Percentiles rank a stretch among this genome's conserved stretches.
These are phyloP conservation scores for Plebejus melissa DNA, from an alignment of 2,888 invertebrate species.

Conservation along the genomic window DNA sequence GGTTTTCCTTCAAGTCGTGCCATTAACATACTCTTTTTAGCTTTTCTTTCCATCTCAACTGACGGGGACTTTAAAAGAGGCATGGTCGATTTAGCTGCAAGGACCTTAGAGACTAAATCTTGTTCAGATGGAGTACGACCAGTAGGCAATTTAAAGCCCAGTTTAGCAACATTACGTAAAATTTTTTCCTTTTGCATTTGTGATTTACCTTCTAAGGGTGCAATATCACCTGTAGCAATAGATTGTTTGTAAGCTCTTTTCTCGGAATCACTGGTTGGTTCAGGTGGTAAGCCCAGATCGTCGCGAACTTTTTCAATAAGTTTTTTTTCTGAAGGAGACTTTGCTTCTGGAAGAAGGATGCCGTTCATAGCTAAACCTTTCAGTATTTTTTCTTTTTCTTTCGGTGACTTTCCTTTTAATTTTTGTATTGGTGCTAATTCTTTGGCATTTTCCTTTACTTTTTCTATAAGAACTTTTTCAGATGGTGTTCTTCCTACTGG, in stretches of 20 bases:
- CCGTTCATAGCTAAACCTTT: constrained; percentile 37
- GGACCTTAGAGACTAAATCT: constrained; percentile 32
- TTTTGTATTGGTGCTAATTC: constrained; percentile 41
- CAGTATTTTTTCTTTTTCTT: constrained; percentile 42
- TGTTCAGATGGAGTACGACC: constrained; percentile 36
- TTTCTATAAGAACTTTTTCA: constrained; percentile 36
- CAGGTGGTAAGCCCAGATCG: constrained; percentile 40
- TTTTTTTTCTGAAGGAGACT: constrained; percentile 40
- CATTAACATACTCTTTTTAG: constrained; percentile 29
- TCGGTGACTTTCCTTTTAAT: constrained; percentile 40
- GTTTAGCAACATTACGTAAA: constrained; percentile 31
- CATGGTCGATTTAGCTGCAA: background rate
- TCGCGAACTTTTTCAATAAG: constrained; percentile 36
- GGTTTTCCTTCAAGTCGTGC: constrained; percentile 36
- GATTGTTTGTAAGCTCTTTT: constrained; percentile 43
- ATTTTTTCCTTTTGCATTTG: constrained; percentile 40
- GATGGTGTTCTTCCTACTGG: constrained; percentile 28
- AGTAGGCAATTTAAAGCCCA: constrained; percentile 34
- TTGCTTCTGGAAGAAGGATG: constrained; percentile 39
- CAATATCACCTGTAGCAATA: constrained; percentile 41
- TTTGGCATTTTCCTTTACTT: constrained; percentile 37
- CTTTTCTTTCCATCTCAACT: constrained; percentile 23
- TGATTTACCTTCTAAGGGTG: constrained; percentile 46
- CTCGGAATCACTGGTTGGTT: constrained; percentile 40
- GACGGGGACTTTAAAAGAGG: background rate